Percentiles rank a stretch among this genome's conserved stretches.
These are phyloP conservation scores for Artibeus jamaicensis DNA, from an alignment of 2,797 vertebrate species.

Conservation along the genomic window DNA sequence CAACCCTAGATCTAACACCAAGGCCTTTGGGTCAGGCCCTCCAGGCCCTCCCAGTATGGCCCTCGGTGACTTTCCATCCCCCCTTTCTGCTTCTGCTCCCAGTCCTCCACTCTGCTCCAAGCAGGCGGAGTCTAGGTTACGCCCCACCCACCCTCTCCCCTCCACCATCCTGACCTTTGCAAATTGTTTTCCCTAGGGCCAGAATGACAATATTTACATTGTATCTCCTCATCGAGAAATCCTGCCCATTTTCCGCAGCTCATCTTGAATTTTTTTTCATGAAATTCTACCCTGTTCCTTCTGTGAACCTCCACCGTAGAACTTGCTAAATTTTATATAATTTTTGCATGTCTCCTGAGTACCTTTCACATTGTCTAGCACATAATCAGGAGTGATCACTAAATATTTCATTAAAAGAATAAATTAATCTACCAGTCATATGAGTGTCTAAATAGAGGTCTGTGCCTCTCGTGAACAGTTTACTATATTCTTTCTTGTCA, in stretches of 20 bases:
- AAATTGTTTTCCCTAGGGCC: neutral
- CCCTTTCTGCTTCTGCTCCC: neutral
- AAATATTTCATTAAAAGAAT: conserved; percentile 32
- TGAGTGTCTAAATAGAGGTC: neutral
- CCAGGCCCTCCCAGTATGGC: neutral
- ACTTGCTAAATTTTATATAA: neutral
- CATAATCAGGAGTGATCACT: neutral
- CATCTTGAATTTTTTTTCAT: neutral
- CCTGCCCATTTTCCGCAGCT: neutral
- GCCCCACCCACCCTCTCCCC: neutral
- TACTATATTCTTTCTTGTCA: neutral
- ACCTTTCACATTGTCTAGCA: neutral
- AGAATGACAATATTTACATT: neutral
- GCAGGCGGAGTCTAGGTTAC: neutral
- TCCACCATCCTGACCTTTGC: neutral
- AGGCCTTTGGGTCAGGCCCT: neutral
- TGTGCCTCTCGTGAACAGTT: neutral
- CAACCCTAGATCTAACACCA: neutral
- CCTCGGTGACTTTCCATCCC: neutral
- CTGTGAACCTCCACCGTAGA: neutral
- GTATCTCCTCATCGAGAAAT: neutral
- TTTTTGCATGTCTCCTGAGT: neutral
- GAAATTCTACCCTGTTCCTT: neutral
- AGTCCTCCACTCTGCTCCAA: neutral
- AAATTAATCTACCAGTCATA: neutral